A percentile compares a stretch with the other conserved stretches of the same genome.
phyloP scores from a whole-genome alignment of 2,888 invertebrate genomes.

The Glomeris marginata region DNA sequence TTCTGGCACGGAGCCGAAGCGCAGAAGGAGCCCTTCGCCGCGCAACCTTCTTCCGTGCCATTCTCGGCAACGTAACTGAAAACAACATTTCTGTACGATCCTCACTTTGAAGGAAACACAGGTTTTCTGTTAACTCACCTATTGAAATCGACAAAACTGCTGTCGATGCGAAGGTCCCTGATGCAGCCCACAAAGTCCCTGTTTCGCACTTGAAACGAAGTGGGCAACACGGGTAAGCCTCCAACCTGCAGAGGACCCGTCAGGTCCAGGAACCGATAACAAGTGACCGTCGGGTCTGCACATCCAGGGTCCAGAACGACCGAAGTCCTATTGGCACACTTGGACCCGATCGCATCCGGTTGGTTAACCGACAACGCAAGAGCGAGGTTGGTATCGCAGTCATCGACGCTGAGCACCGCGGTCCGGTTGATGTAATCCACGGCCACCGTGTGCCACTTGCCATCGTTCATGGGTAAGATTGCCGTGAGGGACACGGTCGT shows the following conservation, averaged over 20 bases:
- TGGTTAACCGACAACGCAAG: slow-evolving; percentile 43
- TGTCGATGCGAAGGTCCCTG: slow-evolving; percentile 69
- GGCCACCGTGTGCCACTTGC: slow-evolving; percentile 75
- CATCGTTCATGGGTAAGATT: slow-evolving; percentile 47
- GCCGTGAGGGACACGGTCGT: slow-evolving; percentile 29
- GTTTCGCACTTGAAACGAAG: slow-evolving; percentile 24
- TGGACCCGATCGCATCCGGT: slow-evolving; percentile 56
- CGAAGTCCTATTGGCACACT: slow-evolving; percentile 64
- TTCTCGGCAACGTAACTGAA: slow-evolving; percentile 69
- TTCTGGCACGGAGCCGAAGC: slow-evolving; percentile 72
- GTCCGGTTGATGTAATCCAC: slow-evolving; percentile 74
- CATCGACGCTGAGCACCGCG: slow-evolving; percentile 64
- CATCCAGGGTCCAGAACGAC: slow-evolving; percentile 52
- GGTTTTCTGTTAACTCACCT: slow-evolving; percentile 36
- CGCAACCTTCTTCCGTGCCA: slow-evolving; percentile 74
- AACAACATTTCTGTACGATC: slow-evolving; percentile 7
- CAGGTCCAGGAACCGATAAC: slow-evolving; percentile 66
- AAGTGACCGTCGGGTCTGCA: slow-evolving; percentile 34
- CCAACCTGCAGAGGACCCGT: slow-evolving; percentile 82
- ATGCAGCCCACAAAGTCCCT: slow-evolving; percentile 78
- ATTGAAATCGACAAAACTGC: slow-evolving; percentile 72
- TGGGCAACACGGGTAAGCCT: slow-evolving; percentile 66
- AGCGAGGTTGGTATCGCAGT: slow-evolving; percentile 73
- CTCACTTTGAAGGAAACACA: background rate
- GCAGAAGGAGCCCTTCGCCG: slow-evolving; percentile 67